Evolutionary conservation across 2,888 invertebrate genomes (phyloP), one percentile per base, ranked within the genome.

Genomic region (Margaritifera margaritifera): DNA sequence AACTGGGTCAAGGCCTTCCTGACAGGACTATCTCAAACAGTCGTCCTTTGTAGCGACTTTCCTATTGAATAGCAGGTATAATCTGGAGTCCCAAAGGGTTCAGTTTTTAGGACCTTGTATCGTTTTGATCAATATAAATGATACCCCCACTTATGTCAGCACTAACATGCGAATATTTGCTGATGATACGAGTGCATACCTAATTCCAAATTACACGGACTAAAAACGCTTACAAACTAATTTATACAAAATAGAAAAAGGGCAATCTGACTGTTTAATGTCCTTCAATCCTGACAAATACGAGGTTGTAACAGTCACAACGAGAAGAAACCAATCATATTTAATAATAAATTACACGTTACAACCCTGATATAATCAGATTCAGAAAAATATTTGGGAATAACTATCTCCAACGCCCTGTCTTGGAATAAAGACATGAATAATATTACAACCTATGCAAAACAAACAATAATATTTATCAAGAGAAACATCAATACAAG

Each of bases 241-340:
- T 56, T 56, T 66, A 2, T 20, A 55, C 60, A 54, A 42, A 54
- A n/a, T 66, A 31, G 52, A 66, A 61, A 4, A 60, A 54, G 31
- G 66, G 66, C 56, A 50, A 31, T n/a, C 15, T 19, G 53, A 59
- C 6, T 64, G 62, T 62, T 20, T 62, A 27, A 62, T 67, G 51
- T 18, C 24, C 22, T 67, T 67, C 50, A 67, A 57, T 52, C 61
- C 66, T 22, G 55, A 66, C 24, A 67, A 58, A 22, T 62, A 25
- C 51, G 52, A 57, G 52, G 67, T 67, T 19, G n/a, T 62, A 8
- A 51, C 52, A 22, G 51, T 67, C 6, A 58, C 67, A 62, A 62
- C 61, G 62, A 56, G 57, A 62, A 25, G 51, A 57, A n/a, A 61
- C 55, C 19, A 55, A 55, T 22, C 2, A 6, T 54, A 20, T 20